Evolutionary conservation across 64 coral and sea anemone species (phyloP), one percentile per base, ranked within the genome.

Genomic region (Orbicella faveolata): DNA sequence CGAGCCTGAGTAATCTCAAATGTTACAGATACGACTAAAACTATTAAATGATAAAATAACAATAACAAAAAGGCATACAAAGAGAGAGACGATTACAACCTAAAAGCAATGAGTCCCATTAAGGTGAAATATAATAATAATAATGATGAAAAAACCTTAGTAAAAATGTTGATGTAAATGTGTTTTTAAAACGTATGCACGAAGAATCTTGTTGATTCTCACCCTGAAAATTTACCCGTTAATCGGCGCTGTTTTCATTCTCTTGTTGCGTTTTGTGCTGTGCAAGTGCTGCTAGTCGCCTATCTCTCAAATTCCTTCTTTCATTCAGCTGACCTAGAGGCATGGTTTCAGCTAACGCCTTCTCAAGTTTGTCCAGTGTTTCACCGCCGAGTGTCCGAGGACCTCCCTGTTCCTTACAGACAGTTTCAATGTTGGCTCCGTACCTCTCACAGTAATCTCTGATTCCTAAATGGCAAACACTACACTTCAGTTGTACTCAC

Each of bases 361-460:
- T 59, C 59, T 96, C 94, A 61, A 99, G 53, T 37, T 87, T 78
- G 67, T 96, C 91, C 19, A 93, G 66, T 70, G 97, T 99, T 55
- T 89, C 77, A 36, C 94, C 97, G 59, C 75, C 64, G 4, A 99
- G 89, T 23, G 83, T 52, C 16, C 97, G 92, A 34, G 94, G 91
- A 18, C 66, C 76, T 9, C 93, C 85, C 25, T 96, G 83, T 37
- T 99, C 94, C 51, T 95, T 72, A 55, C 93, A 95, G 0, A 99
- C 86, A 73, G 91, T 84, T 20, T 89, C 86, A 59, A 99, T 99
- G 75, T 99, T 99, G 36, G 59, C 97, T 34, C 97, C 97, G 61
- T 99, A 99, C 36, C 89, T 80, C 34, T 95, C 92, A 85, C 97
- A 99, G 75, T 99, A 99, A 61, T 99, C 97, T 63, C 92, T 88